Conservation (phyloP, 2,888 invertebrate genomes). For the Dicyrtomina minuta region DNA sequence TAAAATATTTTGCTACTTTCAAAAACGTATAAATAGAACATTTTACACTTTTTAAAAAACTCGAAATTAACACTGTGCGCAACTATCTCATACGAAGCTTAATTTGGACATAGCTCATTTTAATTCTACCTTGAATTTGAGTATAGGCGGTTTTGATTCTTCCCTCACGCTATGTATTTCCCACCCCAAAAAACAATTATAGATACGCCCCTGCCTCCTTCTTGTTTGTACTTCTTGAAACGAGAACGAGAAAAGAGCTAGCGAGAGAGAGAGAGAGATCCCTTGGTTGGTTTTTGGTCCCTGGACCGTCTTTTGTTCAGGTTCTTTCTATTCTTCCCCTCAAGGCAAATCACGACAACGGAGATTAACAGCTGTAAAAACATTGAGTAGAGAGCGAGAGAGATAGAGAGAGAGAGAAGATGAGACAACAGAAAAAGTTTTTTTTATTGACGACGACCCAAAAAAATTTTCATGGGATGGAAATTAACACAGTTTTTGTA, state of each 20-base stretch:
- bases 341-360: conserved; percentile 39
- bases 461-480: conserved; percentile 40
- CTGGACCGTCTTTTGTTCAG: conserved; percentile 25
- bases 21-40: too few species aligned
- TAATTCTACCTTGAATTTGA: too few species aligned
- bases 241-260: background rate
- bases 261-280: background rate
- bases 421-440: conserved; percentile 37
- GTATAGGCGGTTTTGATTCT: too few species aligned
- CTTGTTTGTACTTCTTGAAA: too few species aligned
- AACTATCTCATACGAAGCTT: too few species aligned
- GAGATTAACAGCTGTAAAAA: conserved; percentile 51
- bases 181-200: background rate
- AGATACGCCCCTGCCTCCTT: background rate
- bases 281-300: background rate
- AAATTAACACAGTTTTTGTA: conserved; percentile 45
- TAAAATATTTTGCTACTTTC: too few species aligned
- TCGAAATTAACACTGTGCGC: too few species aligned
- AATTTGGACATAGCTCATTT: too few species aligned
- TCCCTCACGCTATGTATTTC: too few species aligned
- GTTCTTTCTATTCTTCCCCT: conserved; percentile 25
- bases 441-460: conserved; percentile 35
- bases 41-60: too few species aligned
- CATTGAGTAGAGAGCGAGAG: conserved; percentile 28
- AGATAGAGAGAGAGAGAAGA: conserved; percentile 13